Conservation (phyloP, 2,113 vertebrate species). For the Pteronura brasiliensis region DNA sequence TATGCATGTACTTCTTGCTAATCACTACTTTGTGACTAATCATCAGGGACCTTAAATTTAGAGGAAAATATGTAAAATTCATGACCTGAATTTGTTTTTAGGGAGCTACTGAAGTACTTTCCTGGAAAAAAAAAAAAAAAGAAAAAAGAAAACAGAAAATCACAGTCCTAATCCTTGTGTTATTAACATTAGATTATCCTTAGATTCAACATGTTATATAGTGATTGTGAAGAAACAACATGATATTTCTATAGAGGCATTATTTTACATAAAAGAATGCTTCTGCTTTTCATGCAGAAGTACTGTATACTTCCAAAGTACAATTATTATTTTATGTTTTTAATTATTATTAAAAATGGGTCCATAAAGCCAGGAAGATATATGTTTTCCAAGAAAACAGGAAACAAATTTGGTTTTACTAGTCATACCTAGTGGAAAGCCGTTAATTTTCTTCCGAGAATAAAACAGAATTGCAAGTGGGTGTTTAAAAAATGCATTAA, state of each 20-base stretch:
- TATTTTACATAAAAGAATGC: not conserved
- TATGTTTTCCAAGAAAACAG: slow-evolving; percentile 42
- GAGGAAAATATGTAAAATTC: slow-evolving; percentile 52
- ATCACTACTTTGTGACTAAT: not conserved
- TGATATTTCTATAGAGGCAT: not conserved
- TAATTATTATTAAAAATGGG: slow-evolving; percentile 59
- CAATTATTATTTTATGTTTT: slow-evolving; percentile 42
- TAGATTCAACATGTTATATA: not conserved
- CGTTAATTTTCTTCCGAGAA: slow-evolving; percentile 68
- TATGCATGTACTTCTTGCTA: not conserved
- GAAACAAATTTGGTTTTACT: slow-evolving; percentile 27
- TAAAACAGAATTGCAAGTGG: slow-evolving; percentile 63
- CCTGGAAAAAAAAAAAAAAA: not conserved
- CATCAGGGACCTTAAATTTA: slow-evolving; percentile 5
- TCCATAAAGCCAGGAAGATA: slow-evolving; percentile 33
- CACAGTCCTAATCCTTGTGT: slow-evolving; percentile 15
- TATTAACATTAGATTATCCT: slow-evolving; percentile 30
- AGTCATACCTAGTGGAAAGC: slow-evolving; percentile 48
- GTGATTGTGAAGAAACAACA: not conserved
- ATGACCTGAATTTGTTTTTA: slow-evolving; percentile 24
- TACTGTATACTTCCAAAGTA: not conserved
- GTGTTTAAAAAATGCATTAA: slow-evolving; percentile 72
- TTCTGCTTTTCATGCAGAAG: not conserved
- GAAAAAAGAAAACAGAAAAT: not conserved
- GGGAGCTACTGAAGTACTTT: slow-evolving; percentile 22